phyloP scores from a whole-genome alignment of 2,797 vertebrate species.

The Chelonia mydas region DNA sequence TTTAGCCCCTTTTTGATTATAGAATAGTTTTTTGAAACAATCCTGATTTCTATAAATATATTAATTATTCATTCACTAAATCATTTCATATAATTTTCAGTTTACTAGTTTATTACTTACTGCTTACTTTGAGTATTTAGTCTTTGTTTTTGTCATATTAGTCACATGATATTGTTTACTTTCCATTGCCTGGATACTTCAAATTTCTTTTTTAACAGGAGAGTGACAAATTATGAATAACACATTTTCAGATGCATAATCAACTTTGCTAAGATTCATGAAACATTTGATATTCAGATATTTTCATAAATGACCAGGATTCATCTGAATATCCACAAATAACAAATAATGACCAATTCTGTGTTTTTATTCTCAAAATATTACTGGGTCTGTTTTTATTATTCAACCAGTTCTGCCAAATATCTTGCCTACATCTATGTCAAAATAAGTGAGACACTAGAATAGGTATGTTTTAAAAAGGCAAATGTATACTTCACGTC shows the following conservation, averaged over 20 bases:
- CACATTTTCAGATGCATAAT: not conserved
- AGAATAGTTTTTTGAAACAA: not conserved
- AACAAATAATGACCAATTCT: too few relatives aligned
- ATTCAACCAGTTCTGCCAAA: too few relatives aligned
- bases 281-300: not conserved
- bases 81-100: not conserved
- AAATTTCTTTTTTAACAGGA: not conserved
- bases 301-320: too few relatives aligned
- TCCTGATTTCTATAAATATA: not conserved
- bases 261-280: not conserved
- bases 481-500: too few relatives aligned
- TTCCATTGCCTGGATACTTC: not conserved
- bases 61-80: not conserved
- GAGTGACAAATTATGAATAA: not conserved
- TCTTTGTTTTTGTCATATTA: not conserved
- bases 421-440: too few relatives aligned
- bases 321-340: too few relatives aligned
- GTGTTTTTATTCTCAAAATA: too few relatives aligned
- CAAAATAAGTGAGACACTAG: too few relatives aligned
- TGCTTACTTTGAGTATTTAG: not conserved
- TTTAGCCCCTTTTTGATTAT: not conserved
- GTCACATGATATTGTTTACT: not conserved
- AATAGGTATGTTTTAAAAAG: too few relatives aligned
- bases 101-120: not conserved
- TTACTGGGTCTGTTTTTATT: too few relatives aligned